These are phyloP conservation scores for Sebastes minor DNA, from an alignment of 2,797 vertebrate species.

Conservation along the genomic window DNA sequence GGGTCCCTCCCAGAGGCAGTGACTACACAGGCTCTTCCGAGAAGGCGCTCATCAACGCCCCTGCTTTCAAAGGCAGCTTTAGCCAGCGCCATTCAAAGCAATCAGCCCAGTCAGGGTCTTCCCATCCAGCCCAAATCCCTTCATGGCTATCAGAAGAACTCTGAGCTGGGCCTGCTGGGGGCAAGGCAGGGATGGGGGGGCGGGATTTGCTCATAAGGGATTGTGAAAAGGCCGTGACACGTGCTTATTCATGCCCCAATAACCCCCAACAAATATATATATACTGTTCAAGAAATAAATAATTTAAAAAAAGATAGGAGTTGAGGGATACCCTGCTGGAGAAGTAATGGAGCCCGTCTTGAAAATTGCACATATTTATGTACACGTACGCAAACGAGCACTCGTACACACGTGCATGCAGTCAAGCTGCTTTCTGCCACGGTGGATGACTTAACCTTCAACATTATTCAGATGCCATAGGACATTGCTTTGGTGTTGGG, in stretches of 20 bases:
- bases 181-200: conserved; percentile 74
- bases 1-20: conserved; percentile 83
- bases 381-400: conserved; percentile 33
- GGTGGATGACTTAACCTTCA: conserved; percentile 41
- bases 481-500: conserved; percentile 47
- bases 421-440: conserved; percentile 35
- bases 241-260: conserved; percentile 83
- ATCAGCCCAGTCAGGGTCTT: conserved; percentile 82
- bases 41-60: conserved; percentile 77
- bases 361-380: conserved; percentile 50
- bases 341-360: conserved; percentile 52
- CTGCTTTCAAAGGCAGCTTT: conserved; percentile 82
- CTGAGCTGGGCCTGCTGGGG: conserved; percentile 80
- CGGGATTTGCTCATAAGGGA: conserved; percentile 82
- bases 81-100: conserved; percentile 82
- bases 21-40: conserved; percentile 78
- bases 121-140: conserved; percentile 86
- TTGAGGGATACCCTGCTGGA: conserved; percentile 54
- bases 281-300: conserved; percentile 73
- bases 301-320: conserved; percentile 55
- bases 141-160: conserved; percentile 84
- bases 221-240: conserved; percentile 85
- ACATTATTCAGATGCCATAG: conserved; percentile 52
- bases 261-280: conserved; percentile 78
- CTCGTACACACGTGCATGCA: conserved; percentile 25